Conservation (phyloP, 2,113 vertebrate genomes). For the Rhineura floridana region DNA sequence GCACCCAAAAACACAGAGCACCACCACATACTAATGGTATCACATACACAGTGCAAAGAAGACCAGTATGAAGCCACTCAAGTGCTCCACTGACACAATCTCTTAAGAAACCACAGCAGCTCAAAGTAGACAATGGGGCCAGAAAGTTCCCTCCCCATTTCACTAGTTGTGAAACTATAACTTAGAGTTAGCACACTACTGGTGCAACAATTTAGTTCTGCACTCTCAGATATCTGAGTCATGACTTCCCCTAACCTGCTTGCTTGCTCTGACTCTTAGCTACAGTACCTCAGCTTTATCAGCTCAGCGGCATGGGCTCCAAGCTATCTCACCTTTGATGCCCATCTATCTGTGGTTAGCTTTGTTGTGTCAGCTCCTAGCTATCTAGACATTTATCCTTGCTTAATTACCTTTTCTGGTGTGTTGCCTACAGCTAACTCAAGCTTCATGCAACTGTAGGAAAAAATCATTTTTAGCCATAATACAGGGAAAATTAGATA, state of each 20-base stretch:
- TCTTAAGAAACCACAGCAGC: neutral
- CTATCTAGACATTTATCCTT: neutral
- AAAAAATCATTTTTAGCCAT: neutral
- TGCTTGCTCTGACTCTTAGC: neutral
- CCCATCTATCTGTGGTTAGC: neutral
- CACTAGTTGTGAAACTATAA: neutral
- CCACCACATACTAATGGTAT: neutral
- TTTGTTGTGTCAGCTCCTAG: neutral
- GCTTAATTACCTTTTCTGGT: neutral
- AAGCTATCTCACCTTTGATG: neutral
- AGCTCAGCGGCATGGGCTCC: neutral
- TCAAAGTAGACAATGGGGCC: neutral
- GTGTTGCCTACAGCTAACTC: neutral
- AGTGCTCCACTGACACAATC: neutral
- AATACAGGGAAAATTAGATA: neutral
- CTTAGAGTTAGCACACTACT: neutral
- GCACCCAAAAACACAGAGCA: neutral
- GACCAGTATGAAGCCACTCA: neutral
- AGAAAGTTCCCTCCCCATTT: neutral
- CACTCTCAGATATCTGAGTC: neutral
- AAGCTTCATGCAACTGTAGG: neutral
- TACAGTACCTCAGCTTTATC: constrained; percentile 5
- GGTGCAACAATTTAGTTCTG: neutral
- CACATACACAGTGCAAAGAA: neutral
- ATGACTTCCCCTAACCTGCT: neutral